Evolutionary conservation across 2,113 vertebrate genomes (phyloP).

Genomic region (Chaenogobius annularis): DNA sequence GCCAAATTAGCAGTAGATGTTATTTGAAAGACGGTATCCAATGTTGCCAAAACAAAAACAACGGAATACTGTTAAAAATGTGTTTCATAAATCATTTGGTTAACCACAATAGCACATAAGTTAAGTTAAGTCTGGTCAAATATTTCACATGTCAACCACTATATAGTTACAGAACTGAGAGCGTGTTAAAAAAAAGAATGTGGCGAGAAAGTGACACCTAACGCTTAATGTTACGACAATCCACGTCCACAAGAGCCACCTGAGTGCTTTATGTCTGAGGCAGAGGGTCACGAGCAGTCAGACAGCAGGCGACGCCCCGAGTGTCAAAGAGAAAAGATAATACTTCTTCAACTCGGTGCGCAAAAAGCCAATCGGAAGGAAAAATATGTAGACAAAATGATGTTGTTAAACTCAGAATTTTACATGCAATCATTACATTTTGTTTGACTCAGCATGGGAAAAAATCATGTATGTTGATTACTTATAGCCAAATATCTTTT

Average conservation of each 20-base stretch:
- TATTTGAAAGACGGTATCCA: background rate
- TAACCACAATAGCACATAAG: background rate
- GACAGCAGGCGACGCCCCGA: slow-evolving; percentile 29
- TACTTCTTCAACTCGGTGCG: background rate
- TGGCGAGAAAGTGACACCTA: slow-evolving; percentile 67
- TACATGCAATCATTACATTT: background rate
- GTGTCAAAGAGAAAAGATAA: slow-evolving; percentile 30
- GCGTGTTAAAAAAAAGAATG: slow-evolving; percentile 18
- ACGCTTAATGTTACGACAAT: slow-evolving; percentile 43
- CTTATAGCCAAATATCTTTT: background rate
- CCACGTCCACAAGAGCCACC: slow-evolving; percentile 17
- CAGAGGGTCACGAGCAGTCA: background rate
- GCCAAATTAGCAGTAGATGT: background rate
- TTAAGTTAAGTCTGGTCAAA: background rate
- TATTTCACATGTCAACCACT: background rate
- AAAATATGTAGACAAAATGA: background rate
- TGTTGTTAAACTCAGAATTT: background rate
- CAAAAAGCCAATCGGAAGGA: background rate
- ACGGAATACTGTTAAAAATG: background rate
- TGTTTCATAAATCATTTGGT: too few species aligned
- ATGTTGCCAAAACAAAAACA: background rate
- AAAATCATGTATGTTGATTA: background rate
- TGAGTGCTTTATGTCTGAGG: slow-evolving; percentile 14
- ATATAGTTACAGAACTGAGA: background rate
- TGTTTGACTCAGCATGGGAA: background rate